Evolutionary conservation across 1,140 invertebrate genomes (phyloP).

Genomic region (Ctenoplectra terminalis): DNA sequence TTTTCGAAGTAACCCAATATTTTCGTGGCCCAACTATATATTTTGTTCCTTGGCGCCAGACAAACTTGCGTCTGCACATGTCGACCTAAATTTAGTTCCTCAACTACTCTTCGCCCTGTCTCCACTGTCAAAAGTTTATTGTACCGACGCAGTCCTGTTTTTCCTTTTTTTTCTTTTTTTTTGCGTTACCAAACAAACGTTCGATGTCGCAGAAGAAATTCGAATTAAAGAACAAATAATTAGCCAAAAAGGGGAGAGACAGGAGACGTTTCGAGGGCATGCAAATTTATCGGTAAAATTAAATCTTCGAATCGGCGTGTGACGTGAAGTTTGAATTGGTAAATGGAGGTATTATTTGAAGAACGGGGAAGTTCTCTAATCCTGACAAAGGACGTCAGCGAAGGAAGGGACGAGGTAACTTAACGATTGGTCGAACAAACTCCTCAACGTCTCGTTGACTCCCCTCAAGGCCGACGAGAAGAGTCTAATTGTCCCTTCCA

Average conservation of each 20-base stretch:
- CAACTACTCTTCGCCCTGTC: slow-evolving; percentile 12
- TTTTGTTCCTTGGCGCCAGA: slow-evolving; percentile 78
- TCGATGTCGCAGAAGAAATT: too few species aligned
- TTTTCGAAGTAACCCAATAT: slow-evolving; percentile 82
- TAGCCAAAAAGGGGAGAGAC: background rate
- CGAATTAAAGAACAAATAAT: background rate
- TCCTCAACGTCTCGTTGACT: slow-evolving; percentile 58
- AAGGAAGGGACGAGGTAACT: slow-evolving; percentile 45
- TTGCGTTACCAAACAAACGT: background rate
- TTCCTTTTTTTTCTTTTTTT: background rate
- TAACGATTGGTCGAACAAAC: slow-evolving; percentile 58
- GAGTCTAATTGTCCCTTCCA: slow-evolving; percentile 64
- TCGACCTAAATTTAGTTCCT: slow-evolving; percentile 73
- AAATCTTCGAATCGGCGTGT: background rate
- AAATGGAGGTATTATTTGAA: slow-evolving; percentile 41
- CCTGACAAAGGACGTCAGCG: slow-evolving; percentile 16
- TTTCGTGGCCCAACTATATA: slow-evolving; percentile 71
- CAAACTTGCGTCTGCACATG: slow-evolving; percentile 73
- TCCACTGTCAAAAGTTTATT: slow-evolving; percentile 11
- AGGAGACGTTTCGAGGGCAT: background rate
- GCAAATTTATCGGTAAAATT: background rate
- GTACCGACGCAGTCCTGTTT: background rate
- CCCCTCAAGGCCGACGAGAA: slow-evolving; percentile 59
- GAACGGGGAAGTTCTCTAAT: slow-evolving; percentile 52
- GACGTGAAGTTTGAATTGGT: background rate